A percentile compares a stretch with the other conserved stretches of the same genome.
phyloP scores from a whole-genome alignment of 1,140 invertebrate species.

The Nymphalis io region DNA sequence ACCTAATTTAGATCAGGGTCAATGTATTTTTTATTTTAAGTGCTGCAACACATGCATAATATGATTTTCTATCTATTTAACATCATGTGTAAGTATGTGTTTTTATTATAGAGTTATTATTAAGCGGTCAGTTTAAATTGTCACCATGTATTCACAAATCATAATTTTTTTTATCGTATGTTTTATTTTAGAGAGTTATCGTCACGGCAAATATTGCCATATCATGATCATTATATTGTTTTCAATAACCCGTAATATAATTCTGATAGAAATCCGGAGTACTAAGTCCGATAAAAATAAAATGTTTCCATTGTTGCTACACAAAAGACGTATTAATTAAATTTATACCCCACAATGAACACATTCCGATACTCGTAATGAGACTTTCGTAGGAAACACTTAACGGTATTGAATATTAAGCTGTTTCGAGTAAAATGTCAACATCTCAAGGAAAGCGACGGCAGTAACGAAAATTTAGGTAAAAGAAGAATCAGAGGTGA shows the following conservation, averaged over 20 bases:
- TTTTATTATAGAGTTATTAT: no score
- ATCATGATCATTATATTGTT: no score
- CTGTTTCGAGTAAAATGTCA: neutral
- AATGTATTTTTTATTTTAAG: neutral
- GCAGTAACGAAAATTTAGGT: neutral
- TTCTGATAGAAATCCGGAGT: no score
- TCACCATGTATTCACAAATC: no score
- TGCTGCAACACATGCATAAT: neutral
- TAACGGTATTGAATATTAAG: neutral
- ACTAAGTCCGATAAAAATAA: neutral
- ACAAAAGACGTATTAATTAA: neutral
- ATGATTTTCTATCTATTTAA: neutral
- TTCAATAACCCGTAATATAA: no score
- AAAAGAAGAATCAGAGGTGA: no score
- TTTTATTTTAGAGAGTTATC: no score
- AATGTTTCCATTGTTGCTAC: neutral
- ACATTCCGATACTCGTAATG: neutral
- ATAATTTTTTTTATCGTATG: no score
- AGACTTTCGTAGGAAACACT: neutral
- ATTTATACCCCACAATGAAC: neutral
- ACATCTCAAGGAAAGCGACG: neutral
- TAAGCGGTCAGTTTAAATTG: no score
- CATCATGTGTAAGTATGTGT: no score
- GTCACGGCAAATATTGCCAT: no score
- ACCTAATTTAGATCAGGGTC: neutral